Base-by-base conservation (phyloP, 2,113 vertebrate species). In the Pseudorasbora parva region DNA sequence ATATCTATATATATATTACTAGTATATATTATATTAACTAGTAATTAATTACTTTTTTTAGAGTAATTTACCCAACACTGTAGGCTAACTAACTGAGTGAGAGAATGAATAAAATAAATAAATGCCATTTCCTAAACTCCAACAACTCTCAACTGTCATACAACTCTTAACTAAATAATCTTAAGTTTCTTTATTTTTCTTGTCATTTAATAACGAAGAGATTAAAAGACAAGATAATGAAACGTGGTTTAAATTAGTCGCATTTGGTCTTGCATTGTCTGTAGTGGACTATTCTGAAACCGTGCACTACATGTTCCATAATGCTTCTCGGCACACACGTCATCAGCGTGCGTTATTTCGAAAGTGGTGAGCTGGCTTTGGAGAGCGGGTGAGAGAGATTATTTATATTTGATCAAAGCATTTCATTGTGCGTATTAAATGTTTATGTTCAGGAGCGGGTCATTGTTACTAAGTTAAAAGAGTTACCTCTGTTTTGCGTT, bases 281-380 rank as follows among this genome's bases (percentile, higher is more conserved):
- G 62, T 66, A 7, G 4, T 33, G 12, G 12, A 66, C 5, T 4
- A 17, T 6, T 33, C 25, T 33, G 21, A 73, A 8, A 10, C 6
- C 37, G 4, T 30, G 12, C 41, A 93, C 92, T 92, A 45, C 90
- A 78, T 88, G 86, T 91, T 92, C 92, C 92, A 93, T 6, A 62
- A 90, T 25, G 23, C 91, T 0, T 33, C 2, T 3, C 66, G 33
- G 17, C 0, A 1, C 1, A 0, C 0, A 90, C 92, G 91, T 90
- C 91, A 94, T 89, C 23, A 33, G 3, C 17, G 37, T 62, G 92
- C 93, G 93, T 21, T 1, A 2, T 17, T 56, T 33, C 86, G 83
- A 79, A 54, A 83, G 69, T 47, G 86, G 88, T 93, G 92, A 93
- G 89, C 81, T 93, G 92, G 89, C 92, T 57, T 85, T 88, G 8